Conservation (phyloP, 35 echinoderm and acorn worm species). For the Lytechinus pictus region DNA sequence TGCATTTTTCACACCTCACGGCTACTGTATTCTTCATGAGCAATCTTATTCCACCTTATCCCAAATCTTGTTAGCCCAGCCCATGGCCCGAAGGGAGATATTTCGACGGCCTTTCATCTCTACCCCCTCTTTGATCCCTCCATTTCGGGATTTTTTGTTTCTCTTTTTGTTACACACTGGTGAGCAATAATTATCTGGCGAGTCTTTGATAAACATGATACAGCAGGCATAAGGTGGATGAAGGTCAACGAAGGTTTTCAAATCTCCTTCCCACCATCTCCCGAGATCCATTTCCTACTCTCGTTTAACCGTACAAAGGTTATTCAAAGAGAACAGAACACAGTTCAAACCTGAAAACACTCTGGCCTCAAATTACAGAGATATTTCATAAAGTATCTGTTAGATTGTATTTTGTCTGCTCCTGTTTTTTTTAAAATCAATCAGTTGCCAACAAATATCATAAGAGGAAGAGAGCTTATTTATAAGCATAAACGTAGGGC, state of each 20-base stretch:
- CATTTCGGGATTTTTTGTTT: not conserved
- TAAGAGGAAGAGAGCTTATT: too few species aligned
- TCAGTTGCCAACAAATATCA: too few species aligned
- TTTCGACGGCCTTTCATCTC: conserved; percentile 30
- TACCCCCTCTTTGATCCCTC: not conserved
- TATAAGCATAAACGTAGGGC: too few species aligned
- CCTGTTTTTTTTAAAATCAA: not conserved
- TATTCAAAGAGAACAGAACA: not conserved
- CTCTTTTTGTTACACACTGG: conserved; percentile 9
- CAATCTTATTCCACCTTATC: conserved; percentile 24
- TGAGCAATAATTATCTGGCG: not conserved
- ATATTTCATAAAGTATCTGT: too few species aligned
- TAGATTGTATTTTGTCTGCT: too few species aligned
- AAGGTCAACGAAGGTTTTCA: not conserved
- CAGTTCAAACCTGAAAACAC: not conserved
- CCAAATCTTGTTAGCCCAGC: conserved; percentile 29
- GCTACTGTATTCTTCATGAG: not conserved
- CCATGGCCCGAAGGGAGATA: not conserved
- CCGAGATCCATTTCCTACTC: not conserved
- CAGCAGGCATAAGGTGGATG: not conserved
- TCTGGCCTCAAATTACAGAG: not conserved
- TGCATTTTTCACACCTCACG: conserved; percentile 37
- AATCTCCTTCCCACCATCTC: not conserved
- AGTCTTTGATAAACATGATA: not conserved
- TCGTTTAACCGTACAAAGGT: not conserved